These are phyloP conservation scores for Macaca fascicularis DNA, from an alignment of 2,113 vertebrate species.

Conservation along the genomic window DNA sequence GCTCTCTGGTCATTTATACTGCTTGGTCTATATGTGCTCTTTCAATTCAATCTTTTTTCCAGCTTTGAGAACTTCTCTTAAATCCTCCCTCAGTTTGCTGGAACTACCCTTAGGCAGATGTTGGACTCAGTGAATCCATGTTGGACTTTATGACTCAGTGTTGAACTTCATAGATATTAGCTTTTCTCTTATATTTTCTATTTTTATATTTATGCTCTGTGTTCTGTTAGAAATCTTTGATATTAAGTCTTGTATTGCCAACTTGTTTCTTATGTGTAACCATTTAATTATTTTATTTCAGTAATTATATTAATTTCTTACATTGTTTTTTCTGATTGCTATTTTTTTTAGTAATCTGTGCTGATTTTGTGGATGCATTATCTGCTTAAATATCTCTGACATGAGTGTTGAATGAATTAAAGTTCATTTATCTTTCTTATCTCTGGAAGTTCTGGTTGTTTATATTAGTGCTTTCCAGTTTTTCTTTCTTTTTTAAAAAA, in stretches of 20 bases:
- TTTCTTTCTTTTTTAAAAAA: background rate
- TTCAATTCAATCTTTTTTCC: background rate
- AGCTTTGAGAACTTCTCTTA: background rate
- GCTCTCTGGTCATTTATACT: background rate
- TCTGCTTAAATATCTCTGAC: background rate
- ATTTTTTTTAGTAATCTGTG: background rate
- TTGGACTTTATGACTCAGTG: background rate
- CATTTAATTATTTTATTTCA: constrained; percentile 23
- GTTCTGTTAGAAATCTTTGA: background rate
- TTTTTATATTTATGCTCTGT: background rate
- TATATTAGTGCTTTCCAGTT: background rate
- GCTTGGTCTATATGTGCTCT: background rate
- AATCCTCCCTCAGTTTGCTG: background rate
- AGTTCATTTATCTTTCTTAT: background rate
- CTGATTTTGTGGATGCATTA: background rate
- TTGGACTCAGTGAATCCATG: background rate
- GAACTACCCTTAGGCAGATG: background rate
- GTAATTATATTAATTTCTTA: background rate
- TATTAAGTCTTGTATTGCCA: background rate
- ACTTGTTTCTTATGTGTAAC: background rate
- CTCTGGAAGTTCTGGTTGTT: background rate
- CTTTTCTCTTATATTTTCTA: background rate
- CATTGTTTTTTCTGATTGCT: background rate
- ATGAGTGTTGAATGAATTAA: background rate
- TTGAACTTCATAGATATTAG: background rate